These are phyloP conservation scores for Sphaerophoria rueppellii DNA, from an alignment of 2,888 invertebrate species.

Conservation along the genomic window DNA sequence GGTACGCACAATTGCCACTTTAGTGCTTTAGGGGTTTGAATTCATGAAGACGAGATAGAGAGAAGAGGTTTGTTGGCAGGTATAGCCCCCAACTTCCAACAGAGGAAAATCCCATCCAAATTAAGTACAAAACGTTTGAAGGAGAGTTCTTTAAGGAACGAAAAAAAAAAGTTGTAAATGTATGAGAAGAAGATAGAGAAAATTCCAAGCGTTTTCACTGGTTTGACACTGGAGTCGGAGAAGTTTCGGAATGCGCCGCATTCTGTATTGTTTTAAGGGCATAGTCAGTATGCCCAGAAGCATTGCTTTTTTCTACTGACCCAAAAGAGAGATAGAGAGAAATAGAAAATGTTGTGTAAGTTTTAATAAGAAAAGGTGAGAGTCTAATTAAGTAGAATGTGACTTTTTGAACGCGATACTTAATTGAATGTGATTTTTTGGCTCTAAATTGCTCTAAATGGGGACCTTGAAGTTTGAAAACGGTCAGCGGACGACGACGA, in stretches of 20 bases:
- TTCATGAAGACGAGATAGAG: constrained; percentile 39
- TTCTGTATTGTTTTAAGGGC: constrained; percentile 50
- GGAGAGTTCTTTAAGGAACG: constrained; percentile 53
- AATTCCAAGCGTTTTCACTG: constrained; percentile 60
- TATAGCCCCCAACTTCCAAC: constrained; percentile 3
- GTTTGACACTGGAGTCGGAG: not conserved
- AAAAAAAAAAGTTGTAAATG: not conserved
- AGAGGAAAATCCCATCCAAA: constrained; percentile 63
- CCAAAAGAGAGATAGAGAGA: not conserved
- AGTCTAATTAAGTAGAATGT: constrained; percentile 65
- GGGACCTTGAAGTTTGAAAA: constrained; percentile 32
- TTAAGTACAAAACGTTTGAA: constrained; percentile 56
- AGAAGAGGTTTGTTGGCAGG: not conserved
- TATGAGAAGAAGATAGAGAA: constrained; percentile 13
- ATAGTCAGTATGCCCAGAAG: constrained; percentile 11
- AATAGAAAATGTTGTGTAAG: constrained; percentile 16
- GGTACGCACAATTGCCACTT: constrained; percentile 71
- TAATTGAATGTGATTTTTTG: constrained; percentile 65
- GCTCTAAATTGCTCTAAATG: constrained; percentile 2
- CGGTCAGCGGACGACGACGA: constrained; percentile 9
- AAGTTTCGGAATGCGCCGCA: constrained; percentile 57
- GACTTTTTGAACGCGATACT: constrained; percentile 63
- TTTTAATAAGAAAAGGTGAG: constrained; percentile 46
- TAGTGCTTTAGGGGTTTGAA: constrained; percentile 59
- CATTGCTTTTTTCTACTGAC: not conserved